Percentiles rank a stretch among this genome's conserved stretches.
Evolutionary conservation across 2,797 vertebrate genomes (phyloP).

Genomic region (Karalla daura): DNA sequence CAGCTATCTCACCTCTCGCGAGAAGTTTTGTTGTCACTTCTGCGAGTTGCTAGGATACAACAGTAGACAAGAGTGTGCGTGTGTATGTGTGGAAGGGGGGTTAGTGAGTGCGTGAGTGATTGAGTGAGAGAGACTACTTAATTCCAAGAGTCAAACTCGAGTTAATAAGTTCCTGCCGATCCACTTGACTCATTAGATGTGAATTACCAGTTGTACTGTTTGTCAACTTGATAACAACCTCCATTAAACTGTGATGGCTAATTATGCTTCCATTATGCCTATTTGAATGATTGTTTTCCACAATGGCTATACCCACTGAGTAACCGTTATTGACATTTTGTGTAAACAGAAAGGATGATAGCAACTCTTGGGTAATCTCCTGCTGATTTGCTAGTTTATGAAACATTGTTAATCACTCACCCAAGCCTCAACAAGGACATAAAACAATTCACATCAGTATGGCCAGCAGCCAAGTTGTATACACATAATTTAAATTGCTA

Average conservation of each 20-base stretch:
- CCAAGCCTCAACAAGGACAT: neutral
- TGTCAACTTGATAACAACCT: neutral
- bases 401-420: neutral
- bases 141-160: no score
- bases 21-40: constrained; percentile 15
- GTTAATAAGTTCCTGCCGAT: neutral
- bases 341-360: neutral
- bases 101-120: no score
- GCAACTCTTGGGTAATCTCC: neutral
- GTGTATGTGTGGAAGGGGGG: no score
- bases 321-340: neutral
- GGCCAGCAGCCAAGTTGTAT: neutral
- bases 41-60: neutral
- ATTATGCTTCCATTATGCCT: neutral
- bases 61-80: neutral
- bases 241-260: neutral
- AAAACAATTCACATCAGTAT: neutral
- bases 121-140: no score
- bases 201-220: neutral
- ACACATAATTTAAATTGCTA: neutral
- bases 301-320: neutral
- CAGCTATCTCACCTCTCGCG: constrained; percentile 42
- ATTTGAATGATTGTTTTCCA: neutral
- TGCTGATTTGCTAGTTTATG: constrained; percentile 4
- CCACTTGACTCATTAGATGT: neutral